A percentile compares a stretch with the other conserved stretches of the same genome.
phyloP scores from a whole-genome alignment of 2,888 invertebrate genomes.

The Acrobasis repandana region DNA sequence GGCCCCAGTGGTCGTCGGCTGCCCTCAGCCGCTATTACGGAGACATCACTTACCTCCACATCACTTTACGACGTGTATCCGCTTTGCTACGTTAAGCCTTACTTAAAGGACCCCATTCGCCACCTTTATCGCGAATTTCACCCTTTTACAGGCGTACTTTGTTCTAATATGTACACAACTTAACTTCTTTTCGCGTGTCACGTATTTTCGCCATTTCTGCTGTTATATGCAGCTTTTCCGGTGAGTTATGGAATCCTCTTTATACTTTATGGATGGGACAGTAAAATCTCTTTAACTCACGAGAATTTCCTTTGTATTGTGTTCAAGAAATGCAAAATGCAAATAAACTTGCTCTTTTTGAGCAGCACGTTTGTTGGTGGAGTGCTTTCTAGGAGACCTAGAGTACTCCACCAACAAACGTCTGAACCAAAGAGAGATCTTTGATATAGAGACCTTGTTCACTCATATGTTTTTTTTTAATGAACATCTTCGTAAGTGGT shows the following conservation, averaged over 20 bases:
- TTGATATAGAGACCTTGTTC: too few relatives aligned
- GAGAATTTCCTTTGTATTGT: constrained; percentile 4
- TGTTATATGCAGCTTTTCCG: constrained; percentile 11
- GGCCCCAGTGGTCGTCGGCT: constrained; percentile 26
- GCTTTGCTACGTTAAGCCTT: constrained; percentile 49
- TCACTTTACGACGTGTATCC: constrained; percentile 59
- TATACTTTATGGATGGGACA: constrained; percentile 24
- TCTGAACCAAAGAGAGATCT: too few relatives aligned
- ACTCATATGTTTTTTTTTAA: too few relatives aligned
- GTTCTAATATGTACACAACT: constrained; percentile 14
- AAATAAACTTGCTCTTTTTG: too few relatives aligned
- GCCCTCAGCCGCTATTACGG: constrained; percentile 43
- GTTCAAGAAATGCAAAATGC: not conserved
- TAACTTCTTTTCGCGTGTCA: constrained; percentile 13
- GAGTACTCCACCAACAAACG: too few relatives aligned
- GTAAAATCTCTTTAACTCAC: constrained; percentile 13
- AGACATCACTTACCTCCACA: constrained; percentile 49
- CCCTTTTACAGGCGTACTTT: constrained; percentile 37
- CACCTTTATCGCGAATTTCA: constrained; percentile 48
- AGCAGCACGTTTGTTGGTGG: too few relatives aligned
- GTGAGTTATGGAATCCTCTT: constrained; percentile 17
- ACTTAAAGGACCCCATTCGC: constrained; percentile 44
- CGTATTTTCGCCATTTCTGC: constrained; percentile 3
- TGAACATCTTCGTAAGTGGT: too few relatives aligned
- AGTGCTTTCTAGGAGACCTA: too few relatives aligned